A percentile compares a stretch with the other conserved stretches of the same genome.
phyloP scores from a whole-genome alignment of 2,113 vertebrate species.

The Pseudopipra pipra region DNA sequence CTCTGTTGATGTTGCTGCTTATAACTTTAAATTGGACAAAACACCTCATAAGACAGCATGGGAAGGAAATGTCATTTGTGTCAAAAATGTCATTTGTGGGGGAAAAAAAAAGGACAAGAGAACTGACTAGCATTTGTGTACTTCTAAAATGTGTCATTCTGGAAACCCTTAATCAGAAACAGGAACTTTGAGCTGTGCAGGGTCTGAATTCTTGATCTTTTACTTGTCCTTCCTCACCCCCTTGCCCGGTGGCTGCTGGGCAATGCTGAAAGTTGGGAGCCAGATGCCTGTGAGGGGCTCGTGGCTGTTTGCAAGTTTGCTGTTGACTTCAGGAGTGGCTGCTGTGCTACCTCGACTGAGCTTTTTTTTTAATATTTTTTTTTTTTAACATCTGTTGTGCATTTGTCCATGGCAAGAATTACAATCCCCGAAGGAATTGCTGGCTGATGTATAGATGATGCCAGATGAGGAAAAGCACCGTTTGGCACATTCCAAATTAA shows the following conservation, averaged over 20 bases:
- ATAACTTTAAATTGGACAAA: background rate
- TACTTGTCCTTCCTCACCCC: background rate
- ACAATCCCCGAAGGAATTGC: slow-evolving; percentile 26
- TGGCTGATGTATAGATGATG: slow-evolving; percentile 44
- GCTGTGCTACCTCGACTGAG: slow-evolving; percentile 5
- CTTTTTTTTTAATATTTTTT: background rate
- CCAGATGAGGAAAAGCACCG: slow-evolving; percentile 55
- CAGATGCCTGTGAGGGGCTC: background rate
- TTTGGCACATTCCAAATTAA: slow-evolving; percentile 62
- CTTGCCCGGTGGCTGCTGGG: background rate
- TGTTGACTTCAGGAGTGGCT: background rate
- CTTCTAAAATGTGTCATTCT: background rate
- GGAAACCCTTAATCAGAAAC: background rate
- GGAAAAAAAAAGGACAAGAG: fast-evolving
- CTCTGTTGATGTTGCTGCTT: background rate
- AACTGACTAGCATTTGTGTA: background rate
- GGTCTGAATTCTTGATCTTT: background rate
- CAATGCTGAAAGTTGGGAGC: background rate
- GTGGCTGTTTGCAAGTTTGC: background rate
- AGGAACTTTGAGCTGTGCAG: background rate
- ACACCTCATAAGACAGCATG: background rate
- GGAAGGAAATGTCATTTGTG: background rate
- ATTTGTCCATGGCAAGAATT: slow-evolving; percentile 62
- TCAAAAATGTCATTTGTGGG: background rate
- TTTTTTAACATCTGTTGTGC: slow-evolving; percentile 49